Evolutionary conservation across 64 coral and sea anemone species (phyloP).

Genomic region (Pachyseris speciosa): DNA sequence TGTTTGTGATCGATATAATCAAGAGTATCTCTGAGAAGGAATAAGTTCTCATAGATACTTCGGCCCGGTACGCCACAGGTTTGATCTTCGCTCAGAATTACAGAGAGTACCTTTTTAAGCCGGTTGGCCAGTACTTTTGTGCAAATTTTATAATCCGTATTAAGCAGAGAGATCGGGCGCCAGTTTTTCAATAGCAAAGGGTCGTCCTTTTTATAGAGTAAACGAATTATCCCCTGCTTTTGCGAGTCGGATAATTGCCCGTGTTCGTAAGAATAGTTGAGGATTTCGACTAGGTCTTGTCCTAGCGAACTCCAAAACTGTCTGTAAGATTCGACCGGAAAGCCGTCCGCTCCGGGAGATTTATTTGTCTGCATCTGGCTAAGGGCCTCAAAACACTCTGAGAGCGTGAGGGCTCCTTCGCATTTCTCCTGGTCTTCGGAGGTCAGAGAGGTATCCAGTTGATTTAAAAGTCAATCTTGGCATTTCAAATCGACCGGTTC

Average conservation of each 20-base stretch:
- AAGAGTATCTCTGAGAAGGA: background rate
- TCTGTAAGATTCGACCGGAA: background rate
- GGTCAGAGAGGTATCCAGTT: background rate
- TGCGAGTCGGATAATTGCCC: constrained; percentile 13
- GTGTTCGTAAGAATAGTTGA: too few relatives aligned
- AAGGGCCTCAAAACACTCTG: background rate
- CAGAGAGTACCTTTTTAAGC: background rate
- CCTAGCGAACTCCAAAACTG: too few relatives aligned
- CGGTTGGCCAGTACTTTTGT: background rate
- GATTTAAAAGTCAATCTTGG: background rate
- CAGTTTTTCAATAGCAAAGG: background rate
- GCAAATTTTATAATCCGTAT: background rate
- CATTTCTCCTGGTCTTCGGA: background rate
- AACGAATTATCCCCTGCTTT: background rate
- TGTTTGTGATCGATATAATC: background rate
- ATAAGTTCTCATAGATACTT: background rate
- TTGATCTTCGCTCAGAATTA: constrained; percentile 4
- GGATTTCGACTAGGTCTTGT: too few relatives aligned
- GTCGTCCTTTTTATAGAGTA: constrained; percentile 9
- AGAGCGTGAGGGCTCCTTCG: background rate
- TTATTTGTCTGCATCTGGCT: background rate
- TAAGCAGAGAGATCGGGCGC: background rate
- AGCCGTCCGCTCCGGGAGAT: background rate
- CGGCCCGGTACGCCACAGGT: background rate
- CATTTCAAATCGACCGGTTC: background rate